These are phyloP conservation scores for Anguilla pacifica DNA, from an alignment of 2,797 vertebrate genomes.

Conservation along the genomic window DNA sequence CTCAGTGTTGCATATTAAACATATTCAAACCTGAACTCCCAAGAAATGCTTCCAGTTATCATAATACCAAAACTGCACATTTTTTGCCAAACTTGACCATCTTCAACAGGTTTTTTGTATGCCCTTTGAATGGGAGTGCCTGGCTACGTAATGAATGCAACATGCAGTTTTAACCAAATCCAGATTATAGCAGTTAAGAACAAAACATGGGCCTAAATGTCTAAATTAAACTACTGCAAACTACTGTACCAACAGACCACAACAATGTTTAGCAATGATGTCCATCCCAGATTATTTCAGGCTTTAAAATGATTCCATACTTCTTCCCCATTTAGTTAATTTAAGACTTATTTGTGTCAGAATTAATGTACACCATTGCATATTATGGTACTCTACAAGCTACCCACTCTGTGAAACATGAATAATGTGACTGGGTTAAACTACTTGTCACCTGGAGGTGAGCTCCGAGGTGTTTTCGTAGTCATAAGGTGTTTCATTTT, in stretches of 20 bases:
- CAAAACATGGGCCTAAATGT: not conserved
- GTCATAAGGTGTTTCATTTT: conserved; percentile 9
- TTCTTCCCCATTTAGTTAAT: not conserved
- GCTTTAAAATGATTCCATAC: not conserved
- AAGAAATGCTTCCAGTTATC: no score
- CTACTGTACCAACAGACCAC: not conserved
- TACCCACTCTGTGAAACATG: not conserved
- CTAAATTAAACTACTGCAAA: not conserved
- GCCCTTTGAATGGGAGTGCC: not conserved
- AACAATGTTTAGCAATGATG: conserved; percentile 11
- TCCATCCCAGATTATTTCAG: not conserved
- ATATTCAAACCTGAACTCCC: not conserved
- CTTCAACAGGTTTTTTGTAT: not conserved
- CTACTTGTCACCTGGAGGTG: not conserved
- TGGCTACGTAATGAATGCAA: not conserved
- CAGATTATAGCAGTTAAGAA: not conserved
- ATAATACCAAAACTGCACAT: no score
- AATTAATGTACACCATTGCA: not conserved
- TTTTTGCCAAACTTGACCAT: not conserved
- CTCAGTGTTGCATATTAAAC: not conserved
- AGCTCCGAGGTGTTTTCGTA: not conserved
- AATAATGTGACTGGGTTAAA: not conserved
- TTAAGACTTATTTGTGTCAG: not conserved
- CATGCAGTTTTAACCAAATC: not conserved
- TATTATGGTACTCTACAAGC: not conserved